Base-by-base conservation (phyloP, 2,113 vertebrate species). In the Scomber japonicus region DNA sequence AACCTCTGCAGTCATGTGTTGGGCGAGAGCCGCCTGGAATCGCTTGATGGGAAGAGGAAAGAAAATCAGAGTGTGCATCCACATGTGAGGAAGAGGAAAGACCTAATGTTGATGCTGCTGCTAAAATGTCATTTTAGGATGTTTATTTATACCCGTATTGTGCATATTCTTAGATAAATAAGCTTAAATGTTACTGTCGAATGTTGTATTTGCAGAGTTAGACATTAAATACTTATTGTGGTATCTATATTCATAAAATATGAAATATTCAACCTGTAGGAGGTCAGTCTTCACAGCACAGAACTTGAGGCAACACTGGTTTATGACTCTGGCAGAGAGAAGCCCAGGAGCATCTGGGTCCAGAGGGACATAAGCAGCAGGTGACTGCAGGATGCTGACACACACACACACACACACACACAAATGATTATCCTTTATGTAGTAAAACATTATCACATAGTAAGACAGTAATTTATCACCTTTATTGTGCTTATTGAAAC, bases 361-460 rank as follows among this genome's bases (percentile, higher is more conserved):
- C 82, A 99, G 10, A 8, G 97, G 97, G 11, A 91, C 94, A 89
- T 97, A 99, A 0, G 97, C 97, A 86, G 97, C 96, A 45, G 96
- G 95, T 46, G 96, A 85, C 69, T 97, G 95, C 44, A 99, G 95
- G 84, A 99, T 96, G 77, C 98, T 99, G 90, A 31, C 0, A 55
- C 3, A 85, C 82, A 76, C 24, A 45, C 60, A 60, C 48, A 7
- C 11, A 10, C 35, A 6, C 16, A 46, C 11, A 35, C n/a, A 40
- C 19, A 59, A 2, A 57, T 46, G 10, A 45, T 40, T 30, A 48
- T 10, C 5, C 1, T 2, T 66, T 21, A 40, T 40, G 35, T 40
- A 40, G 9, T 1, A 40, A 40, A 9, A 40, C 35, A 40, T 40
- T 40, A 9, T 40, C 7, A 40, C 35, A 40, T 40, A 8, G 9